phyloP scores from a whole-genome alignment of 1,140 invertebrate genomes.

The Drosophila baimaii region DNA sequence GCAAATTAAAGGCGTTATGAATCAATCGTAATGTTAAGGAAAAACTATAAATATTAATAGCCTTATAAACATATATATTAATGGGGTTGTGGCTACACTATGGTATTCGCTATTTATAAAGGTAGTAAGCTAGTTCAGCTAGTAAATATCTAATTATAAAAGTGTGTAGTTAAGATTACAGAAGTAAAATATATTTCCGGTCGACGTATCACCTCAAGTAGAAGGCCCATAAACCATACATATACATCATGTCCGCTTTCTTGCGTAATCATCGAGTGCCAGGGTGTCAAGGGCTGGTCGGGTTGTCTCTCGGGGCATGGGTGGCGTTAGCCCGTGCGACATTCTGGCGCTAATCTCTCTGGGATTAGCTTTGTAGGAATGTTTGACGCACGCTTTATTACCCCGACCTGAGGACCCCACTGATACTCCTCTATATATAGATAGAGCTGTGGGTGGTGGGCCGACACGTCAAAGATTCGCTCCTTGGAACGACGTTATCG shows the following conservation, averaged over 20 bases:
- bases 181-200: conserved; percentile 6
- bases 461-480: background rate
- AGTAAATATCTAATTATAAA: background rate
- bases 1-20: conserved; percentile 11
- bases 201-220: conserved; percentile 7
- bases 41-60: background rate
- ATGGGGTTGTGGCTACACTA: background rate
- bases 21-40: background rate
- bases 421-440: conserved; percentile 27
- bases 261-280: conserved; percentile 20
- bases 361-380: conserved; percentile 16
- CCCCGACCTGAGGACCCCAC: conserved; percentile 31
- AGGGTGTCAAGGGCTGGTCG: conserved; percentile 17
- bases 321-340: conserved; percentile 44
- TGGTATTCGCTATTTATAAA: background rate
- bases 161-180: background rate
- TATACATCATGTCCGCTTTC: conserved; percentile 8
- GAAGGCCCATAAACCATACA: conserved; percentile 3
- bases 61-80: background rate
- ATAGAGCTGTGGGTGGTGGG: conserved; percentile 36
- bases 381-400: conserved; percentile 41
- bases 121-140: background rate
- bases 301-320: background rate
- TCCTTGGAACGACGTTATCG: conserved; percentile 25
- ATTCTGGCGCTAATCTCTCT: conserved; percentile 37